Conservation (phyloP, 2,113 vertebrate genomes). For the Zosterops pallidus region DNA sequence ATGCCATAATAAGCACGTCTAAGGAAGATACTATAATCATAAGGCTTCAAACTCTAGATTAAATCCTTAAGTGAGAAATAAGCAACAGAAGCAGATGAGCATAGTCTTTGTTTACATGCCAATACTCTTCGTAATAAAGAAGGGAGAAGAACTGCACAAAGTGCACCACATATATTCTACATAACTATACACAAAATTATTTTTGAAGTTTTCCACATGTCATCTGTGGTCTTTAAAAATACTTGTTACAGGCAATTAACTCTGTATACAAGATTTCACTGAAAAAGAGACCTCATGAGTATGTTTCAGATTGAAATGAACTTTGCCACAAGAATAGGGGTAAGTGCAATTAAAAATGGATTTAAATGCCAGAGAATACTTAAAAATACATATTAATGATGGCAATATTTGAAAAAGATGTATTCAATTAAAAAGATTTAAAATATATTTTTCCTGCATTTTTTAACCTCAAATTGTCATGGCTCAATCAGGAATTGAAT, state of each 20-base stretch:
- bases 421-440: background rate
- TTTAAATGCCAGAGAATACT: background rate
- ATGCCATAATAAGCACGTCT: background rate
- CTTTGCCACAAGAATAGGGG: background rate
- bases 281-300: background rate
- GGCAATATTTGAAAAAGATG: rapidly evolving
- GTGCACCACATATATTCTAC: background rate
- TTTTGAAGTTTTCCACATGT: background rate
- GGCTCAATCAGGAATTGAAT: background rate
- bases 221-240: background rate
- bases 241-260: background rate
- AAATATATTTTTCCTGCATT: background rate
- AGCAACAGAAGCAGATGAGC: background rate
- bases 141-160: background rate
- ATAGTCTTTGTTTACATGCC: background rate
- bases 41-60: background rate
- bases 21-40: background rate
- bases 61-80: background rate
- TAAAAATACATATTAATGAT: background rate
- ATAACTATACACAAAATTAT: background rate
- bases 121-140: background rate
- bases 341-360: background rate
- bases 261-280: background rate
- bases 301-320: background rate
- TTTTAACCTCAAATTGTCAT: background rate